Evolutionary conservation across 2,797 vertebrate species (phyloP).

Genomic region (Oreortyx pictus): DNA sequence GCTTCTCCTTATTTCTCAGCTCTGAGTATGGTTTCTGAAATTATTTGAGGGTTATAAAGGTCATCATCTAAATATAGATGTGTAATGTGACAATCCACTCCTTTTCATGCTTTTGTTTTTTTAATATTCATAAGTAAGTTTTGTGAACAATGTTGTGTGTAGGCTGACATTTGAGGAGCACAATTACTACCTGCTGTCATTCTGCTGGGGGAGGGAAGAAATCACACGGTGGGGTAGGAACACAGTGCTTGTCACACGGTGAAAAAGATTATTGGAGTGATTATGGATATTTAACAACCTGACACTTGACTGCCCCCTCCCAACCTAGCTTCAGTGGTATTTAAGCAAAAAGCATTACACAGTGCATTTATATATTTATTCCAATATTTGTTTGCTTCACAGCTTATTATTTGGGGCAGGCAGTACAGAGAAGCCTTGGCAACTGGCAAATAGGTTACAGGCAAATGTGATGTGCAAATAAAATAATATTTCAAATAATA

Average conservation of each 20-base stretch:
- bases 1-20: neutral
- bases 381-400: neutral
- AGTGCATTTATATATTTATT: neutral
- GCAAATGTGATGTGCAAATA: conserved; percentile 13
- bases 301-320: neutral
- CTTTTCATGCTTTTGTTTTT: conserved; percentile 31
- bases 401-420: neutral
- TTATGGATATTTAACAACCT: conserved; percentile 48
- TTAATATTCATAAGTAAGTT: conserved; percentile 35
- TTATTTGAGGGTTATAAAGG: neutral
- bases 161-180: conserved; percentile 55
- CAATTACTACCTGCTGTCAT: conserved; percentile 66
- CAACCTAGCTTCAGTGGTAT: neutral
- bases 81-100: conserved; percentile 26
- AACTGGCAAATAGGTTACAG: neutral
- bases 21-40: conserved; percentile 14
- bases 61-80: conserved; percentile 43
- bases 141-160: conserved; percentile 51
- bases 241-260: conserved; percentile 26
- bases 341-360: conserved; percentile 5
- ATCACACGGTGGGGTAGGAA: neutral
- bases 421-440: neutral
- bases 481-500: neutral
- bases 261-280: conserved; percentile 26
- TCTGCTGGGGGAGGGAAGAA: conserved; percentile 33